phyloP scores from a whole-genome alignment of 2,888 invertebrate species.

The Tyria jacobaeae region DNA sequence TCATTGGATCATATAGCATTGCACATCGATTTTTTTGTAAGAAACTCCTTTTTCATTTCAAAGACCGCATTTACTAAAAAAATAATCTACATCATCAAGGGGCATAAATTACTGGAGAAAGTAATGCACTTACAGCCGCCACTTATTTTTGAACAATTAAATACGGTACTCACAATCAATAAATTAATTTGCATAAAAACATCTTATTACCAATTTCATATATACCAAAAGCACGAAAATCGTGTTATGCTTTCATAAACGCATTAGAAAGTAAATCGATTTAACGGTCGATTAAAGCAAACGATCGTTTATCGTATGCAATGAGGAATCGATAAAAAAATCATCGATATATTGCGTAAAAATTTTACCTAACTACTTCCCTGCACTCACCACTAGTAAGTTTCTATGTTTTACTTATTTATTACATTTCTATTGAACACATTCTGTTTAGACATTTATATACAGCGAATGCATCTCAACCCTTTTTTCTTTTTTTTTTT shows the following conservation, averaged over 20 bases:
- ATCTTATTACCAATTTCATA: conserved; percentile 6
- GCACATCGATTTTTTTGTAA: no score
- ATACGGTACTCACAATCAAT: background rate
- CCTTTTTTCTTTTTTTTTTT: no score
- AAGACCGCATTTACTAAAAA: background rate
- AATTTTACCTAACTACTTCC: conserved; percentile 28
- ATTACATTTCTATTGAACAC: no score
- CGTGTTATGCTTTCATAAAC: conserved; percentile 39
- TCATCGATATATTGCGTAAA: conserved; percentile 41
- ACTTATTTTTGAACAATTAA: background rate
- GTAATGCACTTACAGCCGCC: background rate
- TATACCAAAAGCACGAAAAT: conserved; percentile 18
- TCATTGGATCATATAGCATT: no score
- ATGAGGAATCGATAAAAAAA: conserved; percentile 49
- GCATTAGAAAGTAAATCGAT: conserved; percentile 42
- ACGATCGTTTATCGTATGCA: conserved; percentile 41
- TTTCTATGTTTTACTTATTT: no score
- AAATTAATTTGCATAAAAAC: conserved; percentile 1
- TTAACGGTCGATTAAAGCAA: conserved; percentile 47
- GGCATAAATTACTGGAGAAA: background rate
- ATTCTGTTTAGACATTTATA: no score
- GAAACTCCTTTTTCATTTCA: background rate
- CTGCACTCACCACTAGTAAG: background rate
- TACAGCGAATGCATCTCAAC: no score
- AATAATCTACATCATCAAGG: background rate